Conservation (phyloP, 2,797 vertebrate species). For the Distichodus sexfasciatus region DNA sequence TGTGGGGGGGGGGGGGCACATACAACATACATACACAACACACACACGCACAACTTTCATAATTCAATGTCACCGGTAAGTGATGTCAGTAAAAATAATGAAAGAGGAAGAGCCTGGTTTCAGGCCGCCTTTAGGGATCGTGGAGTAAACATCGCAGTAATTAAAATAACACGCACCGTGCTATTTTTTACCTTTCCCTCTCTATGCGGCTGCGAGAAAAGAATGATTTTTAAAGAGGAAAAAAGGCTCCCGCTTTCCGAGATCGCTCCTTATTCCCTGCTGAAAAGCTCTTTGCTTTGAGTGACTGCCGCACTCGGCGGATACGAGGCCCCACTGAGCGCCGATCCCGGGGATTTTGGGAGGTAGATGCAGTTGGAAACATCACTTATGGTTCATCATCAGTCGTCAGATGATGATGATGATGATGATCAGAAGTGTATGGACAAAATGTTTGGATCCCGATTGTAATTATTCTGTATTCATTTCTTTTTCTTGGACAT, state of each 20-base stretch:
- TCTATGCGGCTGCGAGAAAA: conserved; percentile 24
- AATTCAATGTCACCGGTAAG: conserved; percentile 17
- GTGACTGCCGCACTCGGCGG: conserved; percentile 43
- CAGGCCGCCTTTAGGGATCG: conserved; percentile 12
- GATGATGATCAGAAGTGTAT: too few species aligned
- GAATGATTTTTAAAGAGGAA: conserved; percentile 48
- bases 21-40: too few species aligned
- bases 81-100: conserved; percentile 26
- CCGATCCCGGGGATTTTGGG: conserved; percentile 30
- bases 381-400: too few species aligned
- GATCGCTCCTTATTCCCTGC: conserved; percentile 48
- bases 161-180: conserved; percentile 37
- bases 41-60: too few species aligned
- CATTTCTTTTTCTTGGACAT: too few species aligned
- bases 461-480: too few species aligned
- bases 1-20: background rate
- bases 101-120: conserved; percentile 17
- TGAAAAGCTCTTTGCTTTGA: conserved; percentile 55
- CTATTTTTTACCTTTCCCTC: conserved; percentile 15
- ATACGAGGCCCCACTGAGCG: conserved; percentile 15
- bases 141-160: conserved; percentile 30
- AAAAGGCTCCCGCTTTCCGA: conserved; percentile 35
- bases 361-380: conserved; percentile 18
- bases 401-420: too few species aligned
- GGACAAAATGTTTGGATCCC: too few species aligned